These are phyloP conservation scores for Cheilosia vulpina DNA, from an alignment of 2,888 invertebrate species.

Conservation along the genomic window DNA sequence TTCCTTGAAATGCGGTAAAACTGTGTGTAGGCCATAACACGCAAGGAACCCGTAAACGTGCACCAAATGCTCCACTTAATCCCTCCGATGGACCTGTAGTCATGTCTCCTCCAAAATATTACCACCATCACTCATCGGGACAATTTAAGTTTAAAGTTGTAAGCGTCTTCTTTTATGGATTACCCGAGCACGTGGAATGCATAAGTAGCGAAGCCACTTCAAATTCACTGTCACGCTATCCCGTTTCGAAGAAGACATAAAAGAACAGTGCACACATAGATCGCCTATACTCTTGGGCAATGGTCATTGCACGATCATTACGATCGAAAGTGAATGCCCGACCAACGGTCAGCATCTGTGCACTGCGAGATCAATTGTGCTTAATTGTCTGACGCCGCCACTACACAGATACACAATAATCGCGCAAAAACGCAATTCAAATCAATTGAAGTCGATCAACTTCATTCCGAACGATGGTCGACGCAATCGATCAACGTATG, in stretches of 20 bases:
- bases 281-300: not conserved
- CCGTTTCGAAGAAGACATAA: constrained; percentile 60
- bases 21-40: constrained; percentile 33
- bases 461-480: constrained; percentile 42
- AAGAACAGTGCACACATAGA: not conserved
- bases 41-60: constrained; percentile 53
- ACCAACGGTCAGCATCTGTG: constrained; percentile 36
- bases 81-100: constrained; percentile 50
- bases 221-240: constrained; percentile 61
- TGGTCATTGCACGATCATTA: constrained; percentile 14
- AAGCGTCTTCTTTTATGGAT: constrained; percentile 49
- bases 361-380: constrained; percentile 61
- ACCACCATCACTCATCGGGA: constrained; percentile 56
- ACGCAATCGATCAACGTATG: constrained; percentile 46
- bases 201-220: constrained; percentile 35
- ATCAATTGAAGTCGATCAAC: constrained; percentile 54
- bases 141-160: constrained; percentile 40
- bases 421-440: constrained; percentile 36
- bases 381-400: constrained; percentile 67
- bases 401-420: constrained; percentile 25
- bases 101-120: constrained; percentile 51
- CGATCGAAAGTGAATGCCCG: constrained; percentile 61
- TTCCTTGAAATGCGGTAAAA: constrained; percentile 39
- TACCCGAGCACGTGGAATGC: constrained; percentile 60
- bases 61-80: constrained; percentile 46